Conservation (phyloP, 2,888 invertebrate genomes). For the Quadroppia sp. region DNA sequence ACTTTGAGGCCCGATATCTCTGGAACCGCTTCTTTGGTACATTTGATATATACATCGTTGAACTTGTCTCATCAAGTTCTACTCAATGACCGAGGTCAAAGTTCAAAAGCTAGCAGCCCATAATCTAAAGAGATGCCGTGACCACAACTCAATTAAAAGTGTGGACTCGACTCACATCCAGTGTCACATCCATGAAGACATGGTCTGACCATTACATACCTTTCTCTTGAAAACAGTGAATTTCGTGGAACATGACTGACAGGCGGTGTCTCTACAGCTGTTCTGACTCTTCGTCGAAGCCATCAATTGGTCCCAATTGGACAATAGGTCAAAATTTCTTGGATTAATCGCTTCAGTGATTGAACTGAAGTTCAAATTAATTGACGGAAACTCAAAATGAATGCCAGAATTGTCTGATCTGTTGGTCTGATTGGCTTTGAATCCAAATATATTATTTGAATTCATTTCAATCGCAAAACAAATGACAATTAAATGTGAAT, state of each 20-base stretch:
- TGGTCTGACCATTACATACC: slow-evolving; percentile 21
- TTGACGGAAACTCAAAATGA: slow-evolving; percentile 15
- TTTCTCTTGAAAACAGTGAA: slow-evolving; percentile 44
- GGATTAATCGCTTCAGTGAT: slow-evolving; percentile 11
- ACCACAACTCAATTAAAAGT: too few relatives aligned
- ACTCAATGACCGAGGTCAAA: too few relatives aligned
- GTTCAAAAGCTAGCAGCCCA: too few relatives aligned
- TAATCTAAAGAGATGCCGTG: too few relatives aligned
- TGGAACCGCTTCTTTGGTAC: too few relatives aligned
- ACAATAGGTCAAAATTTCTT: neutral
- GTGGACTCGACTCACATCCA: too few relatives aligned
- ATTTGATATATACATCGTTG: too few relatives aligned
- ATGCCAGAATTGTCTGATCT: slow-evolving; percentile 8
- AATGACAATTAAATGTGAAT: too few relatives aligned
- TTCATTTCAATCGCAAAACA: neutral
- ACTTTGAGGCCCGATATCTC: too few relatives aligned
- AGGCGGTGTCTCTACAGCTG: slow-evolving; percentile 38
- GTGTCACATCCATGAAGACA: too few relatives aligned
- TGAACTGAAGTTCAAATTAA: slow-evolving; percentile 22
- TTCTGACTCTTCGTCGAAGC: neutral
- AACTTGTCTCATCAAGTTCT: too few relatives aligned
- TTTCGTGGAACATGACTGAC: slow-evolving; percentile 45
- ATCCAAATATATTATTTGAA: neutral
- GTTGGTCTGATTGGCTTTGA: neutral
- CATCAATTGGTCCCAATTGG: slow-evolving; percentile 13